These are phyloP conservation scores for Semnornis frantzii DNA, from an alignment of 2,113 vertebrate species.

Conservation along the genomic window DNA sequence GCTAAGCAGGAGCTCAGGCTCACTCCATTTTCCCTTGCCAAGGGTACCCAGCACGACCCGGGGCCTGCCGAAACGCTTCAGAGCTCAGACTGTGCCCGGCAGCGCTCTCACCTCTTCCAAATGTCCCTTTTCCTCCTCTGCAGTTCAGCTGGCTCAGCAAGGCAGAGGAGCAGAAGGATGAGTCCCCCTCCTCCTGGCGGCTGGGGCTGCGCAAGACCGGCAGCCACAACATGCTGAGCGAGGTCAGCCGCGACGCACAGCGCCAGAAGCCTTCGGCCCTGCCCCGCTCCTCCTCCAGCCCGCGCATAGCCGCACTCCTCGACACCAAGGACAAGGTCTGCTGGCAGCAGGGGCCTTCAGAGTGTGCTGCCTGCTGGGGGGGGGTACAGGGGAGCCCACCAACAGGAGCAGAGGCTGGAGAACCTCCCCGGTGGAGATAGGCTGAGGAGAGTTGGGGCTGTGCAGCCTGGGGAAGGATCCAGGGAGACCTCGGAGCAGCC, in stretches of 20 bases:
- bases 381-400: too few species aligned
- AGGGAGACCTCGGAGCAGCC: too few species aligned
- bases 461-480: too few species aligned
- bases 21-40: background rate
- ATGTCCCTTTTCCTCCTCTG: background rate
- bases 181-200: conserved; percentile 78
- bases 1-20: background rate
- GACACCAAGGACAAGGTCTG: conserved; percentile 79
- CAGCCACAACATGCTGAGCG: conserved; percentile 76
- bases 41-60: background rate
- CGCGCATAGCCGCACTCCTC: conserved; percentile 74
- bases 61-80: background rate
- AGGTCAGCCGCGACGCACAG: conserved; percentile 58
- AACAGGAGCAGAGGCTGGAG: too few species aligned
- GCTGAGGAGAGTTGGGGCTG: too few species aligned
- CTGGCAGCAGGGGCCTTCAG: background rate
- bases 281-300: conserved; percentile 77
- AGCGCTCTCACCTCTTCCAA: background rate
- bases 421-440: too few species aligned
- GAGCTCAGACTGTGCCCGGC: background rate
- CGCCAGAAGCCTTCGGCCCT: conserved; percentile 63
- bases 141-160: conserved; percentile 74
- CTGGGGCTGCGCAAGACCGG: conserved; percentile 79
- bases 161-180: conserved; percentile 76
- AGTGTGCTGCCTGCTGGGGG: too few species aligned